Evolutionary conservation across 2,113 vertebrate species (phyloP), one percentile per base, ranked within the genome.

Genomic region (Anarrhichthys ocellatus): DNA sequence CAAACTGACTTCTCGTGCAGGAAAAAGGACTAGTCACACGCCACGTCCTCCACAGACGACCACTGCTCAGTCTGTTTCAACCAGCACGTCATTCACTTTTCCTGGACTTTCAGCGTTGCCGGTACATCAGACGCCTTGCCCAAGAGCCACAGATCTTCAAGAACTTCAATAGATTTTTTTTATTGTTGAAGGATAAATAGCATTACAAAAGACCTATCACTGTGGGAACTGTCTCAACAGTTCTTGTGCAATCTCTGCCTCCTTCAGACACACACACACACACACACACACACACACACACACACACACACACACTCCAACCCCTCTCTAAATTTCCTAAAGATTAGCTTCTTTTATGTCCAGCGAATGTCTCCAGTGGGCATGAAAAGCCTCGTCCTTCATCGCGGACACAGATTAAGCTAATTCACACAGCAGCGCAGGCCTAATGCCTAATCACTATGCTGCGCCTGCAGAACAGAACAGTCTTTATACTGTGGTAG

Each of bases 381-480:
- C 88, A 86, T 82, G 90, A 89, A 92, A 91, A 90, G 91, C 85
- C 83, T 82, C 78, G 92, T 93, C 92, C 92, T 93, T 94, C 91
- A 91, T 84, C 72, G 63, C 80, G 85, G 93, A 93, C 93, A 92
- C 91, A 88, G 91, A 93, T 93, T 92, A 92, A 86, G 88, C 92
- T 92, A 93, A 93, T 94, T 93, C 91, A 88, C 91, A 87, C 90
- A 91, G 89, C 89, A 85, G 89, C 88, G 29, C 83, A 34, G 87
- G 88, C 86, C 91, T 88, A 91, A 93, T 91, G 91, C 87, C 88
- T 93, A 93, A 93, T 94, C 93, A 91, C 90, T 89, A 73, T 88
- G 90, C 93, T 89, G 91, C 29, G 88, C 83, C 69, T 88, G 91
- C 92, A 90, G 85, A 94, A 94, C 89, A 84, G 91, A 86, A 29